Percentiles rank a stretch among this genome's conserved stretches.
Evolutionary conservation across 23 tunicate genomes (phyloP).

Genomic region (Clavelina lepadiformis): DNA sequence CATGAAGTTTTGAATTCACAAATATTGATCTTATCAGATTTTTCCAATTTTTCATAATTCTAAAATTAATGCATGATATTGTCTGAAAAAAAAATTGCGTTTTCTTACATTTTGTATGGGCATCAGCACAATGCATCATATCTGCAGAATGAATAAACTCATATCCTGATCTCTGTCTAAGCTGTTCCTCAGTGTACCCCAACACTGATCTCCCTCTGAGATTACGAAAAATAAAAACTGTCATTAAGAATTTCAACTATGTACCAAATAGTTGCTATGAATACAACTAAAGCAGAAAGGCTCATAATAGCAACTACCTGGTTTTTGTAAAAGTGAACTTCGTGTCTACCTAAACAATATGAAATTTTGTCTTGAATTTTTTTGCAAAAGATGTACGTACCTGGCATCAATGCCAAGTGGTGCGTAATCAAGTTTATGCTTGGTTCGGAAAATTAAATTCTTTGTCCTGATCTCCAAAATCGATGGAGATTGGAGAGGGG

Average conservation of each 20-base stretch:
- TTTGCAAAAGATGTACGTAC: too few relatives aligned
- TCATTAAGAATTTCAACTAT: too few relatives aligned
- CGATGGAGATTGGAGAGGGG: conserved; percentile 84
- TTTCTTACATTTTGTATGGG: conserved; percentile 87
- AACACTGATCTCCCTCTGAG: conserved; percentile 85
- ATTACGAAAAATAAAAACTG: not conserved
- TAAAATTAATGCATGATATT: too few relatives aligned
- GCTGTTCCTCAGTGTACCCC: conserved; percentile 81
- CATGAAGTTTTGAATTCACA: too few relatives aligned
- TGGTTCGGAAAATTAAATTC: conserved; percentile 85
- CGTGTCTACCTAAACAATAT: not conserved
- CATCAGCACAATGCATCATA: conserved; percentile 98
- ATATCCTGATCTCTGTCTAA: conserved; percentile 85
- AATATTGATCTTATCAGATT: too few relatives aligned
- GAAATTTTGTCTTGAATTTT: not conserved
- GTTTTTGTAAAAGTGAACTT: too few relatives aligned
- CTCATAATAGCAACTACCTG: too few relatives aligned
- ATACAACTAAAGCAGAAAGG: too few relatives aligned
- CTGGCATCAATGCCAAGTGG: conserved; percentile 90
- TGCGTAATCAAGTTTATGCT: conserved; percentile 84
- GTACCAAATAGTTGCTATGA: too few relatives aligned
- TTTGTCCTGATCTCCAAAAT: conserved; percentile 88
- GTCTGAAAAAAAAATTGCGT: too few relatives aligned
- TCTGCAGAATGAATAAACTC: conserved; percentile 96
- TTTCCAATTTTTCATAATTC: too few relatives aligned